phyloP scores from a whole-genome alignment of 2,888 invertebrate species.

The Lacanobia oleracea region DNA sequence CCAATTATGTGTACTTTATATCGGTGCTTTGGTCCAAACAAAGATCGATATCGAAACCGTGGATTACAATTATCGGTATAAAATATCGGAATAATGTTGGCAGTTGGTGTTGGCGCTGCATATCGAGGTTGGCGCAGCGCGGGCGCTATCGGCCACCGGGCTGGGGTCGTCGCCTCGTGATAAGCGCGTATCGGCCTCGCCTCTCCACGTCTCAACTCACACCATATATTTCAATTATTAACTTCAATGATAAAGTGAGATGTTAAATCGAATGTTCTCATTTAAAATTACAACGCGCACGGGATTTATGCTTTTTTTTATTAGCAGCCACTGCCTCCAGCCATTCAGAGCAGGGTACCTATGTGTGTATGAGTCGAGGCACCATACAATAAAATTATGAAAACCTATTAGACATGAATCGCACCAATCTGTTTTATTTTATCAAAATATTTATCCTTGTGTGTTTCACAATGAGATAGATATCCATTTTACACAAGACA shows the following conservation, averaged over 20 bases:
- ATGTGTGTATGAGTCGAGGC: background rate
- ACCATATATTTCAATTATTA: constrained; percentile 72
- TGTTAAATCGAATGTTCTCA: constrained; percentile 55
- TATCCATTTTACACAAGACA: background rate
- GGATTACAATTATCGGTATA: constrained; percentile 56
- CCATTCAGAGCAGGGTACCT: constrained; percentile 1
- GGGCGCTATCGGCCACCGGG: constrained; percentile 60
- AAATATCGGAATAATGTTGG: constrained; percentile 43
- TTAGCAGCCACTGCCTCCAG: constrained; percentile 15
- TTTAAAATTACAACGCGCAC: constrained; percentile 41
- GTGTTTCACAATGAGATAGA: background rate
- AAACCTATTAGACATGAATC: background rate
- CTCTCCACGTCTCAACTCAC: constrained; percentile 69
- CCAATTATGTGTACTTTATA: constrained; percentile 50
- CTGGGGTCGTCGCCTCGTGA: constrained; percentile 75
- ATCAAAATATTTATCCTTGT: background rate
- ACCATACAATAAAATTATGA: background rate
- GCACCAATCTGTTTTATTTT: background rate
- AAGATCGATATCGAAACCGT: constrained; percentile 46
- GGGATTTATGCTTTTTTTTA: constrained; percentile 27
- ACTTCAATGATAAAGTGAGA: constrained; percentile 68
- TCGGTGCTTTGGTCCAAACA: constrained; percentile 34
- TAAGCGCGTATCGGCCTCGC: constrained; percentile 70
- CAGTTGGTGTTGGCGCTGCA: constrained; percentile 50
- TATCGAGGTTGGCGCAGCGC: constrained; percentile 31